Evolutionary conservation across 2,113 vertebrate genomes (phyloP), one percentile per base, ranked within the genome.

Genomic region (Heloderma charlesbogerti): DNA sequence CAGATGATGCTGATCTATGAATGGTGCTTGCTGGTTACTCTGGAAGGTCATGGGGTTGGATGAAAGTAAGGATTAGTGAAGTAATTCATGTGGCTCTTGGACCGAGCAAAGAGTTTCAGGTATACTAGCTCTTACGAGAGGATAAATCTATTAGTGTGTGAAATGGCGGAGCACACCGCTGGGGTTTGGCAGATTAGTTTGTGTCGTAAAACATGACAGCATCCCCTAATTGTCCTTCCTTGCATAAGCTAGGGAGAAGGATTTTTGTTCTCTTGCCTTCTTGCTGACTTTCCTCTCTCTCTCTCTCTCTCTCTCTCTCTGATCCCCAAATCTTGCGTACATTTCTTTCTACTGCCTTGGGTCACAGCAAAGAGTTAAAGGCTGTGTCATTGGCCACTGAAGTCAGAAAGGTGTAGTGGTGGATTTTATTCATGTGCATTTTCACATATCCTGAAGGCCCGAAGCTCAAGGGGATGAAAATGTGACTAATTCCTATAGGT

Each of bases 131-230:
- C 6, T 15, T 57, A 13, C n/a, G 3, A 48, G 54, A 78, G 72
- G 40, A 89, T 85, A 74, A 90, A 87, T 84, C 10, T 7, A 48
- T 71, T 72, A 8, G 0, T 27, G 8, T 77, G 48, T 6, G 80
- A 51, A 92, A 51, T 9, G 31, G 20, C 6, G 40, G 48, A 37
- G 83, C 6, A 9, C 34, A 80, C 72, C 69, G 75, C 4, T 15
- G 3, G n/a, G 78, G 72, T 74, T 90, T 72, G 40, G 20, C 48
- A 31, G 13, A 31, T 22, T 0, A 3, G 0, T 0, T n/a, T 81
- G 4, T 60, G 7, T 77, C n/a, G 3, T 74, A 74, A 69, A 78
- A 91, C 34, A 54, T 22, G 18, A 0, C 3, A 1, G 0, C 0
- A 18, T 66, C 67, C n/a, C 63, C 2, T 34, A 57, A 4, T 81